phyloP scores from a whole-genome alignment of 2,888 invertebrate genomes.

The Antitype chi region DNA sequence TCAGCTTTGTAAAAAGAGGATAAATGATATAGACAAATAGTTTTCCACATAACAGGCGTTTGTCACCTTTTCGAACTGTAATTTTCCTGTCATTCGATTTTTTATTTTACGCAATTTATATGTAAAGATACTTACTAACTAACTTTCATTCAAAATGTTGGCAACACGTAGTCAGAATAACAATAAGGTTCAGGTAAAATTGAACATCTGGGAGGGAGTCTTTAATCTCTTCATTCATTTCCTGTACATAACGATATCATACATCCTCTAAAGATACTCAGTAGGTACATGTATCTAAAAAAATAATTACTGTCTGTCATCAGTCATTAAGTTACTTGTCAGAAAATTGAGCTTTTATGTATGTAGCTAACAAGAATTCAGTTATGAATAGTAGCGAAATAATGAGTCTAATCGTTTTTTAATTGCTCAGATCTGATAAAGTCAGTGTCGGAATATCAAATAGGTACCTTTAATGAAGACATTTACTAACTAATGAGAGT shows the following conservation, averaged over 20 bases:
- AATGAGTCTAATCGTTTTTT: constrained; percentile 30
- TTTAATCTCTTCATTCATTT: no score
- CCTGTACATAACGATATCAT: not conserved
- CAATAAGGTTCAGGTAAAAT: not conserved
- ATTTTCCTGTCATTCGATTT: not conserved
- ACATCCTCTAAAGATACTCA: not conserved
- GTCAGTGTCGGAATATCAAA: constrained; percentile 18
- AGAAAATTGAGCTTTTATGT: constrained; percentile 19
- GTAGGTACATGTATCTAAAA: not conserved
- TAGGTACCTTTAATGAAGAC: not conserved
- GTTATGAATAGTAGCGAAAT: constrained; percentile 26
- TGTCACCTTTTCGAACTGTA: not conserved
- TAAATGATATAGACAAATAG: no score
- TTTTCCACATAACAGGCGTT: not conserved
- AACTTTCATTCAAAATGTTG: not conserved
- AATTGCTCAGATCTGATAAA: constrained; percentile 32
- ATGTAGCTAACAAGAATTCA: constrained; percentile 37
- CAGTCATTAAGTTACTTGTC: not conserved
- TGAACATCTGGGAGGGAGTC: not conserved
- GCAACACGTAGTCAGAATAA: not conserved
- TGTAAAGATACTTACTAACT: no score
- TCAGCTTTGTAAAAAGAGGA: no score
- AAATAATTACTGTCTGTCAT: constrained; percentile 1
- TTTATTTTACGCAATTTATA: no score
- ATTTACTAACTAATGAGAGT: constrained; percentile 21